Percentiles rank a stretch among this genome's conserved stretches.
Evolutionary conservation across 2,888 invertebrate species (phyloP).

Genomic region (Coenonympha glycerion): DNA sequence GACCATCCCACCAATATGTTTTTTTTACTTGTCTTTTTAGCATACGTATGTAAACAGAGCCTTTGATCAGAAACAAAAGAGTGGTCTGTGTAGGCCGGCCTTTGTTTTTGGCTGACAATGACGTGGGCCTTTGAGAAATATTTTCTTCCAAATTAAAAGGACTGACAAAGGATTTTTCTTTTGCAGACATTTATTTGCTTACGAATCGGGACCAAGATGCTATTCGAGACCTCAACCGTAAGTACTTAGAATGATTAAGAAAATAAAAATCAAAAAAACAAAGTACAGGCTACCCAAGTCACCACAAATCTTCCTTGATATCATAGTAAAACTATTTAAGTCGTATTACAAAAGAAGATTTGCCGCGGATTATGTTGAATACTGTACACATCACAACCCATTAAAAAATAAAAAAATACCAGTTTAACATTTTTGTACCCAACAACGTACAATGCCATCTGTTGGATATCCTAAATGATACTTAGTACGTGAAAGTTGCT

Average conservation of each 20-base stretch:
- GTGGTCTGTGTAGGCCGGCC: conserved; percentile 23
- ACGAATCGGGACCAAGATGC: conserved; percentile 43
- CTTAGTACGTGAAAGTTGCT: neutral
- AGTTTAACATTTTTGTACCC: neutral
- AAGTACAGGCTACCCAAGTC: no score
- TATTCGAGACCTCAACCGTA: conserved; percentile 61
- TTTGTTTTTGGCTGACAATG: conserved; percentile 30
- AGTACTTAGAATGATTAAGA: conserved; percentile 41
- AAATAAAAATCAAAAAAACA: conserved; percentile 1
- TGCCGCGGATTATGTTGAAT: no score
- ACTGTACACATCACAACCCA: conserved; percentile 44
- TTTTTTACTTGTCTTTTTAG: conserved; percentile 22
- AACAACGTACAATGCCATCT: conserved; percentile 49
- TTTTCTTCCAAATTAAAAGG: conserved; percentile 18
- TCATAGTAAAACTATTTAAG: no score
- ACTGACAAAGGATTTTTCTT: conserved; percentile 17
- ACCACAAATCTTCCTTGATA: no score
- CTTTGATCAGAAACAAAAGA: conserved; percentile 28
- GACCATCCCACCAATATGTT: conserved; percentile 13
- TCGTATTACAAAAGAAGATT: no score
- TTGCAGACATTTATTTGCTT: conserved; percentile 32
- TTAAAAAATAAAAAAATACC: no score
- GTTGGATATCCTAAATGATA: conserved; percentile 26
- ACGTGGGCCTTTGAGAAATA: conserved; percentile 23
- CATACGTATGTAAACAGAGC: conserved; percentile 24